A percentile compares a stretch with the other conserved stretches of the same genome.
Evolutionary conservation across 2,888 invertebrate genomes (phyloP).

Genomic region (Tenthredo livida): DNA sequence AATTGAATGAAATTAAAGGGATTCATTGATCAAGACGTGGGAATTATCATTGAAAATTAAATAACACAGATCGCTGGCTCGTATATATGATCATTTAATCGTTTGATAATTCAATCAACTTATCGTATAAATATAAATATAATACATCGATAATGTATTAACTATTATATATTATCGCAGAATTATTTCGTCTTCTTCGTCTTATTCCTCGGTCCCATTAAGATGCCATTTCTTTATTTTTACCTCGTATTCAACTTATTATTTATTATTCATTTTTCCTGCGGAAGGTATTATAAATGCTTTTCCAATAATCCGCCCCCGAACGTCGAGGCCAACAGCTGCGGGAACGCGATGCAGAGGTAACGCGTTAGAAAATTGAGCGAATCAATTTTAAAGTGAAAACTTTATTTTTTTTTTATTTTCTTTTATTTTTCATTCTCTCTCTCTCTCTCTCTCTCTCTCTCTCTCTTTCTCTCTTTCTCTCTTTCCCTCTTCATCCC

Average conservation of each 20-base stretch:
- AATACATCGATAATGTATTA: not conserved
- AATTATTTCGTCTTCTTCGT: not conserved
- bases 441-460: not conserved
- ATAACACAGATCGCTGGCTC: not conserved
- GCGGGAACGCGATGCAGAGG: constrained; percentile 12
- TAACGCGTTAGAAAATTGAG: constrained; percentile 45
- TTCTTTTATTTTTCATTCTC: not conserved
- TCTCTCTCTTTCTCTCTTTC: not conserved
- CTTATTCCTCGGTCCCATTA: not conserved
- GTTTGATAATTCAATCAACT: too few relatives aligned
- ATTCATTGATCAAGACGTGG: too few relatives aligned
- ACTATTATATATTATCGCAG: too few relatives aligned
- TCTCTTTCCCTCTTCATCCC: not conserved
- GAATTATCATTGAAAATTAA: too few relatives aligned
- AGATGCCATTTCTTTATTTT: constrained; percentile 7
- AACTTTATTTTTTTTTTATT: constrained; percentile 6
- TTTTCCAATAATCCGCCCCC: constrained; percentile 33
- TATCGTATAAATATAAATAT: too few relatives aligned
- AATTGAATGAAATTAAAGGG: not conserved
- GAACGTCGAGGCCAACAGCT: constrained; percentile 30
- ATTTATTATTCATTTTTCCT: constrained; percentile 36
- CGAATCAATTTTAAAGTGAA: constrained; percentile 44
- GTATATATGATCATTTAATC: too few relatives aligned
- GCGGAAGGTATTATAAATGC: constrained; percentile 34
- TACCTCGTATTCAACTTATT: constrained; percentile 17